Conservation (phyloP, 2,797 vertebrate species). For the Enteromius radiatus region DNA sequence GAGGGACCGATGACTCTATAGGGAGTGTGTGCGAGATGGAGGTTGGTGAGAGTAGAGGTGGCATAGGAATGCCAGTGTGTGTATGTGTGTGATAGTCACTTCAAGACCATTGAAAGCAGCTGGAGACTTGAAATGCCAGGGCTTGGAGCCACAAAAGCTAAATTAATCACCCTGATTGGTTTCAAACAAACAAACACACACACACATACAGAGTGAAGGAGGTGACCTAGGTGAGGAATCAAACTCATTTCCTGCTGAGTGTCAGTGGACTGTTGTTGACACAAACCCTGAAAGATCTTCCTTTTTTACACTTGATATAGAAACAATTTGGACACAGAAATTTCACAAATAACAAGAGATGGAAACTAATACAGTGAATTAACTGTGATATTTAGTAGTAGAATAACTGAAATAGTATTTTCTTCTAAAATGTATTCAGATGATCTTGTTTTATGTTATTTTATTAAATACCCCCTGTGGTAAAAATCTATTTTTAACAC, state of each 20-base stretch:
- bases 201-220: conserved; percentile 29
- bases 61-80: conserved; percentile 27
- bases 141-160: conserved; percentile 18
- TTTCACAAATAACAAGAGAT: background rate
- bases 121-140: conserved; percentile 27
- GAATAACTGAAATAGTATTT: background rate
- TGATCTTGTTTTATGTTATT: background rate
- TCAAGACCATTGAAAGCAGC: conserved; percentile 31
- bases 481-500: background rate
- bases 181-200: conserved; percentile 42
- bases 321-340: background rate
- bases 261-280: conserved; percentile 31
- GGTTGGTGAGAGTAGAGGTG: conserved; percentile 15
- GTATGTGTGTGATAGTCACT: conserved; percentile 11
- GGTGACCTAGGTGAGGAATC: conserved; percentile 1
- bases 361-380: background rate
- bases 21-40: conserved; percentile 8
- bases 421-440: background rate
- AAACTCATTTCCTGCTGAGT: conserved; percentile 57
- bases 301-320: background rate
- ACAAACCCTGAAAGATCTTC: conserved; percentile 1
- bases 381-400: background rate
- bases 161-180: conserved; percentile 64
- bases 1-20: conserved; percentile 25
- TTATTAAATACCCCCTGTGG: background rate